Conservation (phyloP, 2,888 invertebrate species). For the Sphinx pinastri region DNA sequence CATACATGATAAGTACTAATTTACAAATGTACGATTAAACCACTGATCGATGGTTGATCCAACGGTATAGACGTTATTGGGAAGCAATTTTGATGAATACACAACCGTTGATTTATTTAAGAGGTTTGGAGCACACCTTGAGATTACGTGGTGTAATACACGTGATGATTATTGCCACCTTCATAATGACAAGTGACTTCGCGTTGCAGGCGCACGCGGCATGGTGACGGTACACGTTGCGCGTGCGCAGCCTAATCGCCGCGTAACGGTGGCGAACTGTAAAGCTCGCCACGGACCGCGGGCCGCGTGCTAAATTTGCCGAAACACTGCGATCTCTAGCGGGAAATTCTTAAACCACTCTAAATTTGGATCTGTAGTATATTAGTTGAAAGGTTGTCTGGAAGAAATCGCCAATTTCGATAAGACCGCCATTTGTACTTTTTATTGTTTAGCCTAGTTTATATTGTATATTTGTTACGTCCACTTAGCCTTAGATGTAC, state of each 20-base stretch:
- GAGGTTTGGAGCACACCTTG: constrained; percentile 8
- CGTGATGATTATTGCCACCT: constrained; percentile 20
- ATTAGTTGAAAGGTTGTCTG: neutral
- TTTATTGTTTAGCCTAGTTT: too few relatives aligned
- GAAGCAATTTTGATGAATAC: constrained; percentile 10
- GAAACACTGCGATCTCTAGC: constrained; percentile 79
- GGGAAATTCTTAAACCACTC: constrained; percentile 76
- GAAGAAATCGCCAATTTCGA: too few relatives aligned
- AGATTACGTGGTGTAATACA: constrained; percentile 16
- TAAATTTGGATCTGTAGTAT: constrained; percentile 55
- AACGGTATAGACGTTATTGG: constrained; percentile 16
- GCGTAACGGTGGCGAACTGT: constrained; percentile 83
- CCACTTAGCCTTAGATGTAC: too few relatives aligned
- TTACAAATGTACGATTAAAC: constrained; percentile 3
- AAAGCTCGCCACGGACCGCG: constrained; percentile 78
- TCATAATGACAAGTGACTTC: constrained; percentile 27
- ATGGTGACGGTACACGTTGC: constrained; percentile 49
- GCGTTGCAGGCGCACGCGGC: constrained; percentile 44
- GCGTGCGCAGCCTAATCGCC: constrained; percentile 76
- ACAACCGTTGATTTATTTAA: constrained; percentile 20
- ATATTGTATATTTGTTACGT: too few relatives aligned
- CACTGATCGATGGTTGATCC: constrained; percentile 7
- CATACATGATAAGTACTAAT: constrained; percentile 7
- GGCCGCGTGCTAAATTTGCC: constrained; percentile 82
- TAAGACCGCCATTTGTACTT: too few relatives aligned